Evolutionary conservation across 2,797 vertebrate genomes (phyloP), one percentile per base, ranked within the genome.

Genomic region (Oreochromis grahami): DNA sequence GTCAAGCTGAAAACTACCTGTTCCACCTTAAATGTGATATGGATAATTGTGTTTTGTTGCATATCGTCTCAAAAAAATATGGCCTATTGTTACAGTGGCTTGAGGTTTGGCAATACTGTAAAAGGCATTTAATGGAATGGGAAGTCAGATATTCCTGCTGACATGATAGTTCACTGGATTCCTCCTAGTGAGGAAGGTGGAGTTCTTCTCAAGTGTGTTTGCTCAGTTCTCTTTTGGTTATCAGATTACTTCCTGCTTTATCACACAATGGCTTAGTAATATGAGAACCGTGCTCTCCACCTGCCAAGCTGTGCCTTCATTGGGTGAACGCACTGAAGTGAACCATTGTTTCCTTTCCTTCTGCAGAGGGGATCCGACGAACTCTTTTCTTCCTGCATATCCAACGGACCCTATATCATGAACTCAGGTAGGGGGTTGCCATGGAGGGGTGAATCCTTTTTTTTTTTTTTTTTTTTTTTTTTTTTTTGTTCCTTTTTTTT

Each of bases 381-480:
- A 96, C 98, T 99, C 94, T 99, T 99, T 96, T 98, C 98, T 97
- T 96, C 96, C 91, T 99, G 98, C 92, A 97, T 99, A 95, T 96
- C 97, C 96, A 99, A 99, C 98, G 98, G 98, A 94, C 98, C 98
- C 91, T 99, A 98, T 97, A 99, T 99, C 98, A 99, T 99, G 98
- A 97, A 96, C 97, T 94, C 96, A 93, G 96, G 96, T 96, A 94
- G 80, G 94, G 85, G 85, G 87, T 92, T 93, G 88, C 88, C 80
- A 89, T 85, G 88, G 91, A 89, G 29, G 84, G 81, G 65, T 65
- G 87, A 88, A 88, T 91, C 86, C 86, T 17, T 19, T 4, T 60
- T 9, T 9, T 36, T 8, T 36, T 36, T 8, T 36, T 8, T 36
- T 3, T 8, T 8, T 8, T 34, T 26, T 26, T 26, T 26, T 26